phyloP scores from a whole-genome alignment of 2,888 invertebrate genomes.

The Limnephilus lunatus region DNA sequence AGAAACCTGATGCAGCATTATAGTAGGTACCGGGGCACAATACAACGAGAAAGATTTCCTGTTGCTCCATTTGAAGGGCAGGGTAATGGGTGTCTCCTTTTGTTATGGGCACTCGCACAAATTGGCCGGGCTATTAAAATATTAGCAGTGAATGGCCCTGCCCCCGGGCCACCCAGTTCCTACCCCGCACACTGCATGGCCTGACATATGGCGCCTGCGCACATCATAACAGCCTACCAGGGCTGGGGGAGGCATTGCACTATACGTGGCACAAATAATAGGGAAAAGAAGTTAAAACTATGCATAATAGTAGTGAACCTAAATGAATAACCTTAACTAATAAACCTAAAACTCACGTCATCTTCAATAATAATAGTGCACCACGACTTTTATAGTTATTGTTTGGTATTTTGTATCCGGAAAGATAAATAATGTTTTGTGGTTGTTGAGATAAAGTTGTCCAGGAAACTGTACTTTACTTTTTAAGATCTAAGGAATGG shows the following conservation, averaged over 20 bases:
- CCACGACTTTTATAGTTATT: too few relatives aligned
- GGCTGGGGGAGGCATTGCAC: neutral
- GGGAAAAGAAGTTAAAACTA: too few relatives aligned
- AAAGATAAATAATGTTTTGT: too few relatives aligned
- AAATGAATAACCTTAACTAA: too few relatives aligned
- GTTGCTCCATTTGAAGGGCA: slow-evolving; percentile 41
- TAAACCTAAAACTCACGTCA: too few relatives aligned
- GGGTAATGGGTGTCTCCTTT: slow-evolving; percentile 37
- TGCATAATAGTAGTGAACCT: too few relatives aligned
- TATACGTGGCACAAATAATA: neutral
- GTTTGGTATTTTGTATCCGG: too few relatives aligned
- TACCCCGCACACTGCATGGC: neutral
- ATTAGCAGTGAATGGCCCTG: slow-evolving; percentile 46
- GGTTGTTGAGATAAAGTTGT: too few relatives aligned
- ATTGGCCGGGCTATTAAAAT: slow-evolving; percentile 50
- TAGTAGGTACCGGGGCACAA: neutral
- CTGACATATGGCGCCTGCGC: slow-evolving; percentile 56
- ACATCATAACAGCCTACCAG: slow-evolving; percentile 12
- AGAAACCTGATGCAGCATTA: neutral
- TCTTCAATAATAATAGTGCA: too few relatives aligned
- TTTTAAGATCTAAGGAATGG: too few relatives aligned
- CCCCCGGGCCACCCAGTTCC: slow-evolving; percentile 32
- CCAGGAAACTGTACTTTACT: too few relatives aligned
- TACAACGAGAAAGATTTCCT: slow-evolving; percentile 43
- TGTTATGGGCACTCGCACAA: slow-evolving; percentile 49